Base-by-base conservation (phyloP, 2,797 vertebrate species). In the Rachycentron canadum region DNA sequence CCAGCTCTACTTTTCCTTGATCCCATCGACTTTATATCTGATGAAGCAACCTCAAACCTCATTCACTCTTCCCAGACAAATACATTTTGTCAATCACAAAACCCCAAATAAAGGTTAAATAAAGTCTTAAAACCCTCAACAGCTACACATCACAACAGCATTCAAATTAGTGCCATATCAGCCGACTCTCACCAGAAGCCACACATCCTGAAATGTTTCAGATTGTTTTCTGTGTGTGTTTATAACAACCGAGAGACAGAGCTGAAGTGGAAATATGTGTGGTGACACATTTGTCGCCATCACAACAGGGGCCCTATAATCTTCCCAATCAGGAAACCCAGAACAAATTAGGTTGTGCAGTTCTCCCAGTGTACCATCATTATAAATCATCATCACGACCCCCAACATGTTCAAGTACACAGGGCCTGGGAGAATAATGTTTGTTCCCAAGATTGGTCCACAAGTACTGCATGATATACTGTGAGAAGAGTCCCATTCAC, bases 401-500 rank as follows among this genome's bases (percentile, higher is more conserved):
- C 60, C 19, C 12, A 80, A 69, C 72, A 58, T 78, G 67, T 69
- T 72, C 26, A 32, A 85, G 79, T 47, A 68, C 52, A 47, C 80
- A 78, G 68, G 75, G 84, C 88, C 86, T 84, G 91, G 83, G 88
- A 91, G 89, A 90, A 83, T 87, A 86, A 82, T 58, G 86, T 86
- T 87, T 88, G 84, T 89, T 93, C 91, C 91, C 85, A 91, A 83
- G 86, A 87, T 70, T 79, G 73, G 56, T 87, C 75, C 75, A 8
- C 61, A 83, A 77, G 56, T 43, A 40, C 41, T 30, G 36, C 53
- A 88, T 92, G 92, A 95, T 92, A 84, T 90, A 94, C 92, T 90
- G 93, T 94, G 93, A 90, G 93, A 95, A 95, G 81, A 79, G 79
- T 69, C 63, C 45, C 78, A 62, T 72, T 90, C 86, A 86, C 76